A percentile compares a stretch with the other conserved stretches of the same genome.
Evolutionary conservation across 2,113 vertebrate species (phyloP).

Genomic region (Hydropotes inermis): DNA sequence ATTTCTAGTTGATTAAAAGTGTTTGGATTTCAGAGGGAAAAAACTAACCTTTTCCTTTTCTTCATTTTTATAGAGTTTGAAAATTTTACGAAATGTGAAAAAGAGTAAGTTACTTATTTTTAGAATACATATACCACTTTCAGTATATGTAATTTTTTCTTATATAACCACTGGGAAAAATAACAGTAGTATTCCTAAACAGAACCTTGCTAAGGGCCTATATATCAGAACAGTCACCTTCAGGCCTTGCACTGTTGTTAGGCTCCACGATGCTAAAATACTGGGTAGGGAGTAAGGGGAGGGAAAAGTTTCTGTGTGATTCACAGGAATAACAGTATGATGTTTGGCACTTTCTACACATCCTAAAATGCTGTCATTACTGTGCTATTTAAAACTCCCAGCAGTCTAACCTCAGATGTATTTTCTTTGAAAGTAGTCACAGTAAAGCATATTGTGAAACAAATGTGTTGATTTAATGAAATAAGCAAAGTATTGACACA

Average conservation of each 20-base stretch:
- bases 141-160: not conserved
- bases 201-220: not conserved
- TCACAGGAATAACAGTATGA: not conserved
- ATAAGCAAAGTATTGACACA: constrained; percentile 50
- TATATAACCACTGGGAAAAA: not conserved
- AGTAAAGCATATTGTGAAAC: constrained; percentile 70
- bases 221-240: not conserved
- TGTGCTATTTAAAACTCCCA: constrained; percentile 39
- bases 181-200: not conserved
- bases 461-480: constrained; percentile 67
- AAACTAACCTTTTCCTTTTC: constrained; percentile 42
- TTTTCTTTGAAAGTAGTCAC: constrained; percentile 58
- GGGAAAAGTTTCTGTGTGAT: not conserved
- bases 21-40: constrained; percentile 38
- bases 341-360: not conserved
- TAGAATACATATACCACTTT: not conserved
- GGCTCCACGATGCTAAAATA: not conserved
- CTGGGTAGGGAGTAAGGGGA: not conserved
- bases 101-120: constrained; percentile 82
- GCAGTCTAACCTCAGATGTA: constrained; percentile 45
- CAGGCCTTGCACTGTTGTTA: not conserved
- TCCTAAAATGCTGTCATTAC: constrained; percentile 24
- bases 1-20: constrained; percentile 25
- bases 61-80: constrained; percentile 82
- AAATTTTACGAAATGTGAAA: constrained; percentile 83